Percentiles rank a stretch among this genome's conserved stretches.
These are phyloP conservation scores for Helicolenus hilgendorfi DNA, from an alignment of 2,797 vertebrate genomes.

Conservation along the genomic window DNA sequence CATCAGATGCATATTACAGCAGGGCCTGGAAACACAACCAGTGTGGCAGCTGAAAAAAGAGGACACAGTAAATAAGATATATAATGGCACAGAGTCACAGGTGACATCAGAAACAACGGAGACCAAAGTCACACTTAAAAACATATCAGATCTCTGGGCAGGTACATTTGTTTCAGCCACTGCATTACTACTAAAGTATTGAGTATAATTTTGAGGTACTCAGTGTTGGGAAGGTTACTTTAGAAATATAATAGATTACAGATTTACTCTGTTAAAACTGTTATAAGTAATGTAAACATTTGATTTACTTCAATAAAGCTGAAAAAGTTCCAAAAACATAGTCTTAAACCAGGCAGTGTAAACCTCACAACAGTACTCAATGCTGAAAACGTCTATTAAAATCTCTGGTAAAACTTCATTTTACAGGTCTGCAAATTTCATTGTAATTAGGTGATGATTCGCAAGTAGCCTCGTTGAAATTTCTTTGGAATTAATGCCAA, in stretches of 20 bases:
- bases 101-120: rapidly evolving
- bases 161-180: conserved; percentile 54
- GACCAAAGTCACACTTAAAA: rapidly evolving
- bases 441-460: too few species aligned
- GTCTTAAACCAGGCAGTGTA: neutral
- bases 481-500: too few species aligned
- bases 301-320: neutral
- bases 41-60: conserved; percentile 7
- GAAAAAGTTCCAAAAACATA: neutral
- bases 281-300: neutral
- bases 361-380: too few species aligned
- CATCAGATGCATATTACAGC: neutral
- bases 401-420: too few species aligned
- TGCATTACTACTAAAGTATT: neutral
- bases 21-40: rapidly evolving
- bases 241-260: neutral
- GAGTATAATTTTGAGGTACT: neutral
- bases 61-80: rapidly evolving
- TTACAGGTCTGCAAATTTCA: too few species aligned
- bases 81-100: conserved; percentile 17
- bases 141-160: conserved; percentile 59
- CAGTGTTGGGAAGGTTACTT: neutral
- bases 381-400: too few species aligned
- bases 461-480: too few species aligned
- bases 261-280: neutral